Base-by-base conservation (phyloP, 2,113 vertebrate genomes). In the Sphyrna mokarran region DNA sequence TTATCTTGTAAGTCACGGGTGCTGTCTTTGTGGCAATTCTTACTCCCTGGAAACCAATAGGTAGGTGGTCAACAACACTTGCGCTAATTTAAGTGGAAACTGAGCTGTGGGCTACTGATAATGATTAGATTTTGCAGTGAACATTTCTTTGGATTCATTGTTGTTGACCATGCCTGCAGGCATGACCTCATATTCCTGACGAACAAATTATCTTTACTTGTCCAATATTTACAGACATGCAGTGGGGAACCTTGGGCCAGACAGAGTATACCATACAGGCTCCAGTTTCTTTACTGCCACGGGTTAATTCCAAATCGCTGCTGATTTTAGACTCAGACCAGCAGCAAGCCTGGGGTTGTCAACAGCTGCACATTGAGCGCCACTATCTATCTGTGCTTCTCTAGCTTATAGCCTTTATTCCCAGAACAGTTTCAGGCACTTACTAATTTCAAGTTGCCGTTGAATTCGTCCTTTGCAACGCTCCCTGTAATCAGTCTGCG, bases 381-480 rank as follows among this genome's bases (percentile, higher is more conserved):
- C 54, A 90, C 33, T 33, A n/a, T 61, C 29, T 90, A 18, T 16
- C 5, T 18, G 33, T 66, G 89, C 16, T 66, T 66, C 58, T 93
- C 61, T 23, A 63, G 9, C 48, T 66, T 66, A 33, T 20, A 61
- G 18, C 89, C 2, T 20, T 91, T 20, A 91, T 63, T 66, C 58
- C 29, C 66, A 70, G 40, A 95, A 96, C 68, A 87, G n/a, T 70
- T 48, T n/a, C 63, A 69, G 63, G 33, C 22, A 98, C 98, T 97
- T 96, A 98, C 98, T 98, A 97, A 98, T 98, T 96, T 98, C 98
- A 96, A 98, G 97, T 96, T 98, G 98, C 95, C 98, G 97, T 96
- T 98, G 98, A 87, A 98, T 98, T 94, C 98, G 96, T 95, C 98
- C 98, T 96, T 98, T 98, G 97, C 98, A 98, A 96, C 98, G 98